Conservation (phyloP, 2,888 invertebrate genomes). For the Branchinecta sandiegonensis region DNA sequence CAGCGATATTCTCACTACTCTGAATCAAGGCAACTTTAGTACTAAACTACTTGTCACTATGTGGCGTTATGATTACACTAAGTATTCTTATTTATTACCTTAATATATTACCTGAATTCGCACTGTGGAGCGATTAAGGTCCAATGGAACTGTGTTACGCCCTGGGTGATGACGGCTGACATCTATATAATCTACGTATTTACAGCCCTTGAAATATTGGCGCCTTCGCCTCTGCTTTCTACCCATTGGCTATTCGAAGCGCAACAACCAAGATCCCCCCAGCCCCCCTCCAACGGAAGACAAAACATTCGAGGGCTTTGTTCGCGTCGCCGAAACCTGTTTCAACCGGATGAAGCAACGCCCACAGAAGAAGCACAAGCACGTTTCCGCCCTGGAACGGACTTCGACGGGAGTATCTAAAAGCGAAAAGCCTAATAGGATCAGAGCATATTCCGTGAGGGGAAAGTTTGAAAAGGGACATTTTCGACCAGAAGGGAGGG, state of each 20-base stretch:
- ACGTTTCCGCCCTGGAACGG: neutral
- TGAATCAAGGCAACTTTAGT: too few relatives aligned
- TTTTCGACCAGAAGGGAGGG: slow-evolving; percentile 8
- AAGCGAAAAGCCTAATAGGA: neutral
- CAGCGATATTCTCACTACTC: too few relatives aligned
- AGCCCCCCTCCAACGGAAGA: neutral
- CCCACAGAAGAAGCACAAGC: neutral
- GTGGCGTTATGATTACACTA: too few relatives aligned
- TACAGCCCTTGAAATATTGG: slow-evolving; percentile 71
- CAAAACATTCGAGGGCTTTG: neutral
- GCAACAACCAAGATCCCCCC: slow-evolving; percentile 2
- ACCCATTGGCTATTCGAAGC: slow-evolving; percentile 49
- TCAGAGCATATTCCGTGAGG: neutral
- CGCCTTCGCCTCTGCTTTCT: slow-evolving; percentile 75
- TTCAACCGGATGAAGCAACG: slow-evolving; percentile 6
- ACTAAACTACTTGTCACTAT: too few relatives aligned
- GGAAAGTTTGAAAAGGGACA: neutral
- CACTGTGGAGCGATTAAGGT: too few relatives aligned
- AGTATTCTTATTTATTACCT: slow-evolving; percentile 22
- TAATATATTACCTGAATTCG: neutral
- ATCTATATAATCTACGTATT: slow-evolving; percentile 25
- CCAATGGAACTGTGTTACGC: too few relatives aligned
- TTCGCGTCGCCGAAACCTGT: neutral
- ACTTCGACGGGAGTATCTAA: neutral
- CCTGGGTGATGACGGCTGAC: too few relatives aligned